Base-by-base conservation (phyloP, 2,888 invertebrate species). In the Portevinia maculata region DNA sequence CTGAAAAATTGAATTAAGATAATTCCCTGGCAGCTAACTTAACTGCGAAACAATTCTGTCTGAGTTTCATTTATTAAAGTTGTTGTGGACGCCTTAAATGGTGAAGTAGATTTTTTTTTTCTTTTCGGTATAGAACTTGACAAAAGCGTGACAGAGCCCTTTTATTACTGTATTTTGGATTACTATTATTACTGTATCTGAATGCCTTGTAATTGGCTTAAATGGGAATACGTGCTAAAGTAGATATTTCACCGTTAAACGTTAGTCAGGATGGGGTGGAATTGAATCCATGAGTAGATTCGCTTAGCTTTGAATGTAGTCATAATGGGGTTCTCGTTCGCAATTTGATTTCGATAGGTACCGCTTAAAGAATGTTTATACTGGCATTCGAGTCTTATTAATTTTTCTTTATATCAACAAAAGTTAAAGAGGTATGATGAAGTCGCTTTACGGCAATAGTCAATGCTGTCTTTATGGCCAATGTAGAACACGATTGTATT, bases 1-100 rank as follows among this genome's bases (percentile, higher is more conserved):
- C 55, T 69, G 50, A 41, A 73, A 67, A 71, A 73, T 73, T 71
- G 60, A 79, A 79, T 73, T 73, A 73, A 67, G 60, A 39, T 41
- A 57, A 70, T 70, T 69, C 32, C 48, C 62, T 62, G 37, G 48
- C 53, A 79, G 46, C 52, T 57, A 55, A 57, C 44, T 65, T 71
- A 44, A 28, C 28, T 59, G 19, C 21, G 9, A 48, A 60, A 62
- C 24, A 13, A 28, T 60, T 32, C n/a, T 46, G 41, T 60, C 13
- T 44, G 24, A 9, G 39, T 13, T 39, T 57, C 57, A 39, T 34
- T 69, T 57, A 39, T 69, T 69, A 69, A 57, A 69, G 57, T 30
- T 8, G 34, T n/a, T n/a, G 2, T 3, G 21, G 17, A 24, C 24
- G 34, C 30, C 55, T 55, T 55, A 67, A 67, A 55, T 21, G 13